Evolutionary conservation across 2,888 invertebrate genomes (phyloP), one percentile per base, ranked within the genome.

Genomic region (Hypercompe scribonia): DNA sequence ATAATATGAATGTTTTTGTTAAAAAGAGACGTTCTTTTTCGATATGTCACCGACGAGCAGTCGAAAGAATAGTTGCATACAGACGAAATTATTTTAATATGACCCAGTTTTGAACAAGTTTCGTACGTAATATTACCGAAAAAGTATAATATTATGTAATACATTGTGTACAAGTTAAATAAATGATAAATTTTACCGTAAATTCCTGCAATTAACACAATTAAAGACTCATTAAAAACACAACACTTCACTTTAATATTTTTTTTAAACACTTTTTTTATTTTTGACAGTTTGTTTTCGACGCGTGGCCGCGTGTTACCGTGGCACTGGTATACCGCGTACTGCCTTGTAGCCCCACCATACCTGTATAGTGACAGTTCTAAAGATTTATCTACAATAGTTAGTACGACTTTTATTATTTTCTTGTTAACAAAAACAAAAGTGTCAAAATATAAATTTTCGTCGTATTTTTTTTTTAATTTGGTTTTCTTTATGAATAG

Each of bases 41-140:
- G 15, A 61, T 61, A 61, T 61, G 61, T 31, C 61, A 61, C 61
- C 61, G 18, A 3, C 28, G 61, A 18, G 31, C 31, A 5, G 61
- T 61, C 61, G 5, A 61, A 76, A 77, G 70, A 50, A n/a, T 11
- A 70, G n/a, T 66, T 50, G 73, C 70, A 75, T 68, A 64, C 70
- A 58, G 39, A 73, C 70, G 70, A 61, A 77, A 74, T 76, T 68
- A 72, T 72, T 73, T 46, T 75, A 77, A 78, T 69, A 39, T 61
- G 78, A 79, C 79, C 78, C 75, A 77, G 74, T 82, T 82, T 77
- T 70, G 76, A 83, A 83, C 82, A 34, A 72, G 84, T 80, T 79
- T 75, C 74, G 64, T 64, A 75, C 77, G 76, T 78, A 75, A 83
- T 80, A 78, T 74, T 78, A 77, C 74, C 75, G 70, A 84, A 84